Base-by-base conservation (phyloP, 2,113 vertebrate genomes). In the Brachyhypopomus gauderio region DNA sequence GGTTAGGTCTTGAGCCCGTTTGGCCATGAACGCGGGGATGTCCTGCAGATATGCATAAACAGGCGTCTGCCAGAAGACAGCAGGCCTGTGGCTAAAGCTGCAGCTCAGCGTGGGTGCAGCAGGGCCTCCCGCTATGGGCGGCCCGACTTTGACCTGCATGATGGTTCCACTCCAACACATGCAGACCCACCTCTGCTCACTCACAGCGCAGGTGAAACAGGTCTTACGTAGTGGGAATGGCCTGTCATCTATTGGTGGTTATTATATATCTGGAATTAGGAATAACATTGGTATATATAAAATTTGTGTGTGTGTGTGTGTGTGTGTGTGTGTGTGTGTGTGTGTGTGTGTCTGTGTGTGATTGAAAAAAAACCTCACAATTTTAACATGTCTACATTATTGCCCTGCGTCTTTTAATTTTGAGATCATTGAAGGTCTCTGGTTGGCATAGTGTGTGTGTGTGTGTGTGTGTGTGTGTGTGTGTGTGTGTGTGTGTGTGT, bases 21-120 rank as follows among this genome's bases (percentile, higher is more conserved):
- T 52, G 80, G 63, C 78, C 82, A n/a, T 73, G 70, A 86, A 86
- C 79, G 86, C 83, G 88, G 85, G 85, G 87, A 84, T 90, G 87
- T 93, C 84, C 83, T 86, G 72, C 75, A 85, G 89, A 88, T 92
- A 89, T 93, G 90, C 89, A 92, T 92, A 90, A 92, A 86, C 87
- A 81, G 58, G 84, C 82, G 70, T 8, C 80, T 87, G 67, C 67
- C 86, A 78, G 88, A 87, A 82, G 88, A 91, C 87, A 77, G 71
- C 86, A 81, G 72, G 34, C 55, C 86, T 34, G 60, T 83, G 89
- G 90, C 90, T 92, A 87, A 91, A 92, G 91, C 89, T 87, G 84
- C 82, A 89, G 83, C 58, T 86, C 90, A 87, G 90, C 45, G 12
- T 1, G 45, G 45, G 45, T 14, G 45, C 45, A 14, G 45, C 45